Conservation (phyloP, 1,140 invertebrate genomes). For the Ostrea denselamellosa region DNA sequence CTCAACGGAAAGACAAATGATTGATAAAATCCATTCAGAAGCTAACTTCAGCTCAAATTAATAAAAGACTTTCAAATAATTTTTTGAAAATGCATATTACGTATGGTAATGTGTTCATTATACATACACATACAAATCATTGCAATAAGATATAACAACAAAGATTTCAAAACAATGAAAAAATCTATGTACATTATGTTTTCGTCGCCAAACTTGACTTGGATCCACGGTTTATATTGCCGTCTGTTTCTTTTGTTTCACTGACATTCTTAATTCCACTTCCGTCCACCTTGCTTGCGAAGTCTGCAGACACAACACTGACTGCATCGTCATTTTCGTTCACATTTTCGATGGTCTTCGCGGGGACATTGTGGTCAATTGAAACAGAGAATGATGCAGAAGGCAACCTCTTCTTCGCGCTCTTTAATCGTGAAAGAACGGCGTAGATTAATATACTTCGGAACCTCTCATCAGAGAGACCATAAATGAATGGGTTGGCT, state of each 20-base stretch:
- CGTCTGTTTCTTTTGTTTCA: background rate
- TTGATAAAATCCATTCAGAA: no score
- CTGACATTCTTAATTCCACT: background rate
- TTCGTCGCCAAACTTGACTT: no score
- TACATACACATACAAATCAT: no score
- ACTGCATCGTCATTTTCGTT: background rate
- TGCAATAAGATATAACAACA: no score
- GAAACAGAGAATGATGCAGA: background rate
- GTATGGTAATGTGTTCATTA: no score
- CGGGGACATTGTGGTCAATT: background rate
- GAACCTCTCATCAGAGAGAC: constrained; percentile 50
- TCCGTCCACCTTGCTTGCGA: background rate
- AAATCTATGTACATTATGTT: no score
- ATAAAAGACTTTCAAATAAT: no score
- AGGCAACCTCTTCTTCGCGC: background rate
- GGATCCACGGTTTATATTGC: background rate
- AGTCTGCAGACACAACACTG: background rate
- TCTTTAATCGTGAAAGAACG: background rate
- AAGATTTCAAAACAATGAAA: no score
- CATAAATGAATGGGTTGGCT: constrained; percentile 56
- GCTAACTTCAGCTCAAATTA: no score
- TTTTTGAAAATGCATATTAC: no score
- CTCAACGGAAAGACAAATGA: no score
- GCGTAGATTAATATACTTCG: background rate
- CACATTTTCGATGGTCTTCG: background rate